phyloP scores from a whole-genome alignment of 2,888 invertebrate species.

The Hololepta plana region DNA sequence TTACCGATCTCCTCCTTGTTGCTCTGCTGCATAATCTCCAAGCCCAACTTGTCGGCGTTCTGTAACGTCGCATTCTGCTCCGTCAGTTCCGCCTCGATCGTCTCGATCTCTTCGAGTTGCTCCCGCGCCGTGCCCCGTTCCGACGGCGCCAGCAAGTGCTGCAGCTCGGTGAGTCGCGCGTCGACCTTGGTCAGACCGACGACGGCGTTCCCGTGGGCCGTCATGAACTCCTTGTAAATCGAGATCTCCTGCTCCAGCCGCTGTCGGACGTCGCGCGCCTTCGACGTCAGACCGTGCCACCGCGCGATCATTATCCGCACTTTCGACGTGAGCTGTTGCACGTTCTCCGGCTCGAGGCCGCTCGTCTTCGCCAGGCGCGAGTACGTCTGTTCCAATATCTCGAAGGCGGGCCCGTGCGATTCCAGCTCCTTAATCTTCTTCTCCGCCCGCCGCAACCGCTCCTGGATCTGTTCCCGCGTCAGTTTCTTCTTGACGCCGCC shows the following conservation, averaged over 20 bases:
- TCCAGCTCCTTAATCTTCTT: constrained; percentile 35
- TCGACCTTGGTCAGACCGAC: constrained; percentile 54
- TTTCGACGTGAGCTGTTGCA: constrained; percentile 41
- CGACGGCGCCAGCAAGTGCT: constrained; percentile 35
- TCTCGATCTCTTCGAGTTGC: constrained; percentile 6
- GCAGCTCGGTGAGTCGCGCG: constrained; percentile 48
- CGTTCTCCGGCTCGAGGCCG: constrained; percentile 49
- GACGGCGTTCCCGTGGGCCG: constrained; percentile 52
- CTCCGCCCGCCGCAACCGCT: constrained; percentile 39
- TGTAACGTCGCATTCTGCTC: constrained; percentile 32
- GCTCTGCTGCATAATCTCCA: constrained; percentile 37
- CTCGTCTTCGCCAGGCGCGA: constrained; percentile 46
- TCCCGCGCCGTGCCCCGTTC: constrained; percentile 23
- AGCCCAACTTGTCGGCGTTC: constrained; percentile 39
- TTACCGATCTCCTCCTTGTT: constrained; percentile 34
- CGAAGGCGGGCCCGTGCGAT: constrained; percentile 34
- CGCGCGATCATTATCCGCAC: constrained; percentile 39
- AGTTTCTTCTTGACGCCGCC: constrained; percentile 31
- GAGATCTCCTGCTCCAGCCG: constrained; percentile 38
- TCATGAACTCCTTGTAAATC: constrained; percentile 46
- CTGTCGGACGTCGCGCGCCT: constrained; percentile 37
- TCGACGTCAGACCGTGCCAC: constrained; percentile 45
- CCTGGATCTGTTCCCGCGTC: constrained; percentile 37
- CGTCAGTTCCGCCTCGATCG: constrained; percentile 37
- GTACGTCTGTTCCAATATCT: constrained; percentile 49